Evolutionary conservation across 2,888 invertebrate genomes (phyloP).

Genomic region (Torymus auratus): DNA sequence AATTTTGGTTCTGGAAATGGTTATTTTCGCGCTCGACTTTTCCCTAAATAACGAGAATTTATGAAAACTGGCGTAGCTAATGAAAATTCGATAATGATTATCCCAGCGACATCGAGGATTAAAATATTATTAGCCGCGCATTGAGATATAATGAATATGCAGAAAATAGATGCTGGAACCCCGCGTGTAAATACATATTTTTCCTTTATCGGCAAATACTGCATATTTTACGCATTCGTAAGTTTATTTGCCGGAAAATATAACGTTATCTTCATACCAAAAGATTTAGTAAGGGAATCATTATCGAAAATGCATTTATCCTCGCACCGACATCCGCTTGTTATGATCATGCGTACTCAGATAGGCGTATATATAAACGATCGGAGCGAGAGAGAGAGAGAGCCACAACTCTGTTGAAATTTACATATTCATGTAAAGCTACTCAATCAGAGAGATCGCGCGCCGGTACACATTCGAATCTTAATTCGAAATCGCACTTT

Average conservation of each 20-base stretch:
- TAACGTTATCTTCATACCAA: slow-evolving; percentile 10
- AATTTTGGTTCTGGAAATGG: too few relatives aligned
- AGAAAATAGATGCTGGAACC: not conserved
- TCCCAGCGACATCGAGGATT: not conserved
- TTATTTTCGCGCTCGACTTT: too few relatives aligned
- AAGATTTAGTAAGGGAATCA: slow-evolving; percentile 20
- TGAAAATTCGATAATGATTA: not conserved
- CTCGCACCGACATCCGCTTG: slow-evolving; percentile 7
- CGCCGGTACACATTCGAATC: slow-evolving; percentile 19
- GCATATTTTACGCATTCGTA: not conserved
- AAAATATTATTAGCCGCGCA: too few relatives aligned
- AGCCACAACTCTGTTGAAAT: slow-evolving; percentile 23
- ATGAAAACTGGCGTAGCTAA: not conserved
- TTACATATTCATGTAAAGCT: slow-evolving; percentile 46
- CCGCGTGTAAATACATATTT: not conserved
- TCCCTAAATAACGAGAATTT: too few relatives aligned
- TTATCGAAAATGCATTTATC: slow-evolving; percentile 39
- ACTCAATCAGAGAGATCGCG: slow-evolving; percentile 34
- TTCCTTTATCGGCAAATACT: slow-evolving; percentile 1
- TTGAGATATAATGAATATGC: not conserved
- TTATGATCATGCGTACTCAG: slow-evolving; percentile 29
- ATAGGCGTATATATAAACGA: slow-evolving; percentile 20
- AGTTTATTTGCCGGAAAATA: slow-evolving; percentile 20
- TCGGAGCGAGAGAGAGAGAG: not conserved
- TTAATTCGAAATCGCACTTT: slow-evolving; percentile 46